phyloP scores from a whole-genome alignment of 1,140 invertebrate species.

The Tetramorium simillimum region DNA sequence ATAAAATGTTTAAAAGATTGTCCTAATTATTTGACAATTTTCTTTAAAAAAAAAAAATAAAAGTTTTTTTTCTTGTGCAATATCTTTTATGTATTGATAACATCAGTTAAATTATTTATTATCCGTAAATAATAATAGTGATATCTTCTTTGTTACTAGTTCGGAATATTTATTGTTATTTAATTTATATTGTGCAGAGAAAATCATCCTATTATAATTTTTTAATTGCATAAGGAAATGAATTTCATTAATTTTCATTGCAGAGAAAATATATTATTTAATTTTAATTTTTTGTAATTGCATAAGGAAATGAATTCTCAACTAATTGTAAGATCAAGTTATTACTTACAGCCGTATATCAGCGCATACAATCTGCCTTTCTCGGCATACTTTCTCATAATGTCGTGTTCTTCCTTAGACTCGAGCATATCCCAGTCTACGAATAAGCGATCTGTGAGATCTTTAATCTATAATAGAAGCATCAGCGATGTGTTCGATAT shows the following conservation, averaged over 20 bases:
- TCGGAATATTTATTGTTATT: background rate
- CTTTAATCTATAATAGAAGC: slow-evolving; percentile 22
- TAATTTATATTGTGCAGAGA: background rate
- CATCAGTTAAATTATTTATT: too few relatives aligned
- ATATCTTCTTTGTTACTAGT: too few relatives aligned
- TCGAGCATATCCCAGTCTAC: background rate
- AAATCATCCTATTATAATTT: too few relatives aligned
- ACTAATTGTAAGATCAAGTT: background rate
- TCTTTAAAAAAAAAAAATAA: too few relatives aligned
- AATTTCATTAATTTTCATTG: background rate
- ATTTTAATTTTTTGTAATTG: background rate
- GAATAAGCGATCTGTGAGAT: slow-evolving; percentile 22
- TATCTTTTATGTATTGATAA: too few relatives aligned
- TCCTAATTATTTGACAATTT: too few relatives aligned
- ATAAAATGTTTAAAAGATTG: too few relatives aligned
- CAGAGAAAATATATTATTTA: background rate
- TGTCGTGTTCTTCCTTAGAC: slow-evolving; percentile 7
- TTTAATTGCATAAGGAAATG: too few relatives aligned
- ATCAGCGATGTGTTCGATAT: background rate
- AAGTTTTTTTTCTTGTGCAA: too few relatives aligned
- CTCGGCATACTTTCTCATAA: slow-evolving; percentile 5
- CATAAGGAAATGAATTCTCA: background rate
- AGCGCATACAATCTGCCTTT: background rate
- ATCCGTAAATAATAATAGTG: too few relatives aligned
- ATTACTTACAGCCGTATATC: slow-evolving; percentile 2